Percentiles rank a stretch among this genome's conserved stretches.
Conservation (phyloP, 2,888 invertebrate genomes). For the Diploptera punctata region DNA sequence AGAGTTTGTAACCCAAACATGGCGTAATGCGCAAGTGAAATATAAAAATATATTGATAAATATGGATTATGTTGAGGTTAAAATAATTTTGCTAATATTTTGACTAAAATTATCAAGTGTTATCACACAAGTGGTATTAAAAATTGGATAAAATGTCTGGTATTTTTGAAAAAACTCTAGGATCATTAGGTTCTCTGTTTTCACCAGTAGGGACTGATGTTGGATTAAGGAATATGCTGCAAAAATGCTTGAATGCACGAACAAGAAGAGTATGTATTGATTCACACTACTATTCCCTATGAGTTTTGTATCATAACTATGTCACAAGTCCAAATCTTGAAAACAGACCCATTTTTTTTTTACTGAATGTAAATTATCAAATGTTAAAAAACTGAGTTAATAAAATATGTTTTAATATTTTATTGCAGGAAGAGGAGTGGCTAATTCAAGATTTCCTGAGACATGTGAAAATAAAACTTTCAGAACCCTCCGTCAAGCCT, state of each 20-base stretch:
- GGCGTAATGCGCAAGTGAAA: too few species aligned
- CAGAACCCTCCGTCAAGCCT: conserved; percentile 37
- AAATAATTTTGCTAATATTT: too few species aligned
- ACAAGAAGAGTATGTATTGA: conserved; percentile 41
- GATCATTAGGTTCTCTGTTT: conserved; percentile 39
- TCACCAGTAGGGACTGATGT: conserved; percentile 39
- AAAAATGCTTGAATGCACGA: conserved; percentile 41
- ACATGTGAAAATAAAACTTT: conserved; percentile 38
- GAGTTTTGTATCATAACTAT: background rate
- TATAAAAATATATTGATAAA: too few species aligned
- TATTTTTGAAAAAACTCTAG: conserved; percentile 40
- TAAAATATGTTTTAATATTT: too few species aligned
- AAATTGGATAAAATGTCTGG: conserved; percentile 34
- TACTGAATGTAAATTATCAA: too few species aligned
- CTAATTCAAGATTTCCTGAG: conserved; percentile 37
- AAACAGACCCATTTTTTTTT: too few species aligned
- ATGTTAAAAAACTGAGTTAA: too few species aligned
- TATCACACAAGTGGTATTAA: too few species aligned
- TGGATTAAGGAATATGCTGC: conserved; percentile 40
- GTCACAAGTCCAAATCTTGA: too few species aligned
- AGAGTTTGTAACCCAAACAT: too few species aligned
- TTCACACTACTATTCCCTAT: background rate
- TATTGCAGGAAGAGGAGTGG: conserved; percentile 41
- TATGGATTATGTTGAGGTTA: too few species aligned
- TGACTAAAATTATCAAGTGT: too few species aligned